These are phyloP conservation scores for Pachydiplax longipennis DNA, from an alignment of 2,888 invertebrate species.

Conservation along the genomic window DNA sequence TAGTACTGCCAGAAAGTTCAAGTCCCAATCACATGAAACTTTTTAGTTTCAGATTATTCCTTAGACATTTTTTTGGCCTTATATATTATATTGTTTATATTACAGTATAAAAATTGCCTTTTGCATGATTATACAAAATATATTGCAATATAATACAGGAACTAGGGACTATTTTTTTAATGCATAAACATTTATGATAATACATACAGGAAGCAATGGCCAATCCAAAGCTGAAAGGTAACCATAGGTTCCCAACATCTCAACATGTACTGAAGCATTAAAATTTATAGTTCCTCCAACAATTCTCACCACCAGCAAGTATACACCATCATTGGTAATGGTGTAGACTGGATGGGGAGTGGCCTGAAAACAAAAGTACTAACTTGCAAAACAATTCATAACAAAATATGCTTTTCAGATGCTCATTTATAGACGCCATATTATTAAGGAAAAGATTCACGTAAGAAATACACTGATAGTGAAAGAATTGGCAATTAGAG, in stretches of 20 bases:
- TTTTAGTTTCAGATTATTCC: too few relatives aligned
- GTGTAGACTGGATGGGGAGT: slow-evolving; percentile 65
- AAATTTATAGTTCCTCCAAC: slow-evolving; percentile 61
- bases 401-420: too few relatives aligned
- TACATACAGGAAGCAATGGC: slow-evolving; percentile 80
- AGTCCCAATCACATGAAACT: too few relatives aligned
- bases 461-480: background rate
- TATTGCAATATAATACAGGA: background rate
- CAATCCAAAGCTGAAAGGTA: slow-evolving; percentile 89
- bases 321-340: slow-evolving; percentile 75
- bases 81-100: too few relatives aligned
- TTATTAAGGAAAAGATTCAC: background rate
- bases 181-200: background rate
- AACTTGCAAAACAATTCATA: too few relatives aligned
- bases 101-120: too few relatives aligned
- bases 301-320: slow-evolving; percentile 67
- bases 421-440: background rate
- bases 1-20: too few relatives aligned
- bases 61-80: too few relatives aligned
- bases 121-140: background rate
- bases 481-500: background rate
- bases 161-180: too few relatives aligned
- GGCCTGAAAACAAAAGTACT: slow-evolving; percentile 45
- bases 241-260: slow-evolving; percentile 79
- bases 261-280: slow-evolving; percentile 70